These are phyloP conservation scores for Corythornis vintsioides DNA, from an alignment of 2,113 vertebrate genomes.

Conservation along the genomic window DNA sequence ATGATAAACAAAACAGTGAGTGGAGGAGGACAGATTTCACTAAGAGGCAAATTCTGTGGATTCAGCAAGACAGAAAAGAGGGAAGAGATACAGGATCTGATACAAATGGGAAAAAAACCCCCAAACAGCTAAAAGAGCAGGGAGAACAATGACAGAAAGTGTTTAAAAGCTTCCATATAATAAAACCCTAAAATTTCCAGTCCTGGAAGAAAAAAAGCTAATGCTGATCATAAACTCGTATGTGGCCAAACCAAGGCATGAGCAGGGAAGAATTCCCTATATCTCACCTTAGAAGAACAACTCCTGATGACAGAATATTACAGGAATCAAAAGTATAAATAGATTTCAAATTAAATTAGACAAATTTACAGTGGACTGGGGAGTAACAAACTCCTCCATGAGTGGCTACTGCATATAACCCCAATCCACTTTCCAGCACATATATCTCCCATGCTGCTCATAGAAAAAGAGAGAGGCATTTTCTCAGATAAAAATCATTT, in stretches of 20 bases:
- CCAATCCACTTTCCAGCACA: background rate
- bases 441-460: background rate
- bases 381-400: background rate
- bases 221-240: background rate
- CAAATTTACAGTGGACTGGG: background rate
- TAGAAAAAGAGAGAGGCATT: background rate
- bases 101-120: background rate
- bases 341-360: background rate
- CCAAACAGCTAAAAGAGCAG: background rate
- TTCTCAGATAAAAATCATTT: background rate
- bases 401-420: background rate
- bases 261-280: background rate
- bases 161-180: background rate
- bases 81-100: background rate
- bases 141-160: accelerated
- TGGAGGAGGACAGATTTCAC: background rate
- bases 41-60: background rate
- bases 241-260: background rate
- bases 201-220: background rate
- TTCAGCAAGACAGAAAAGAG: background rate
- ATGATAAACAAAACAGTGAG: background rate
- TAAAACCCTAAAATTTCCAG: background rate
- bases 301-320: background rate
- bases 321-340: background rate
- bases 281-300: background rate